Base-by-base conservation (phyloP, 2,888 invertebrate genomes). In the Furcula furcula region DNA sequence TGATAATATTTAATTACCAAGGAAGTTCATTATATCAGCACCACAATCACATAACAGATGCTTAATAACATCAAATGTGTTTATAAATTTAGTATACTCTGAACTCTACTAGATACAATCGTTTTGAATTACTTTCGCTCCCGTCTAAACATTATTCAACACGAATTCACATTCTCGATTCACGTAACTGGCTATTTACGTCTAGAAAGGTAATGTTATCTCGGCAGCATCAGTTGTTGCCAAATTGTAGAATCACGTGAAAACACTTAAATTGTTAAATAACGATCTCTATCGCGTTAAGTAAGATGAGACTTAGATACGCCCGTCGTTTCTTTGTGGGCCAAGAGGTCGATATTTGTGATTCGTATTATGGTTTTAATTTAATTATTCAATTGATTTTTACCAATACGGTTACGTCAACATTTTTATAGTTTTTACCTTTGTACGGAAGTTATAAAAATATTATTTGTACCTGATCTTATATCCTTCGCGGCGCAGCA, bases 261-360 rank as follows among this genome's bases (percentile, higher is more conserved):
- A 51, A 51, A 51, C 37, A 48, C 44, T 51, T 54, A 42, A 46
- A 51, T 33, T 23, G 56, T 56, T 56, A 45, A 25, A 54, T 51
- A 56, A 56, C 35, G 37, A 55, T 55, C 37, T 44, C 42, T 43
- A 51, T 52, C 50, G 34, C 34, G 36, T 49, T 54, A 51, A 43
- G 54, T 54, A 64, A 65, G 49, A n/a, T 36, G 46, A 48, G 52
- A 56, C 64, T 54, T 51, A 52, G 43, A 50, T 46, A 42, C 46
- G 25, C 49, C 39, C 38, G 42, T 33, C 39, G 43, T 42, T n/a
- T n/a, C n/a, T 38, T 48, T 54, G 58, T 65, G 50, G 59, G 63
- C 46, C 50, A 62, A 40, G 50, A 51, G 49, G 54, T 42, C 55
- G 55, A 57, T 56, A 54, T 59, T 36, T 32, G 46, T 38, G 23